Base-by-base conservation (phyloP, 2,797 vertebrate species). In the Muscicapa comitata region DNA sequence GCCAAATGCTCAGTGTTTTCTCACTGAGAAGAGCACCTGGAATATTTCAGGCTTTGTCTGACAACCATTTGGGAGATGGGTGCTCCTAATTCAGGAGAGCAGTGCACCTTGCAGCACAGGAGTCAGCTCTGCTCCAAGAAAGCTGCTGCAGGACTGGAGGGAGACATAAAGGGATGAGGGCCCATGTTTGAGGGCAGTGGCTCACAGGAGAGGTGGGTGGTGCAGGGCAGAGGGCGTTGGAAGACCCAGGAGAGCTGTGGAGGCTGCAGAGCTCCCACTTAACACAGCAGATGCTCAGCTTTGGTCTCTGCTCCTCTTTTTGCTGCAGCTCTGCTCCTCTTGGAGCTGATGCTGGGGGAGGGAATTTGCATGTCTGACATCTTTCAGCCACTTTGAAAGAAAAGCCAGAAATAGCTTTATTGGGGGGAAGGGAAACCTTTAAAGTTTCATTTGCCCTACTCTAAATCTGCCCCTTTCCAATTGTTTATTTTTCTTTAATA, bases 321-420 rank as follows among this genome's bases (percentile, higher is more conserved):
- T 76, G 55, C 85, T 58, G 51, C 42, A 86, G 62, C 47, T 87
- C 38, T 68, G 38, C 61, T 91, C 40, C 47, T 91, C 43, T 66
- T 82, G 38, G 26, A 95, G 71, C 23, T 76, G 55, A 16, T 93
- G 75, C 50, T 48, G 73, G 43, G 54, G 62, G 48, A 80, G 54
- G 62, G 42, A 70, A 65, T 93, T 90, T 94, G 66, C 76, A 58
- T 43, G 66, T 75, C 92, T 88, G 88, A 81, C 78, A 82, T 91
- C 81, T 95, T 91, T 91, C 54, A 89, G 59, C 3, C 43, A 66
- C 55, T 82, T 94, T 82, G 76, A 85, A 93, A 90, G 58, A 10
- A 54, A 95, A 90, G 31, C 42, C 45, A 88, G 80, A 83, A 77
- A 65, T 23, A 75, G 28, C 19, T 92, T 65, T 61, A 51, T 6